Conservation (phyloP, 2,888 invertebrate species). For the Chymomyza fuscimana region DNA sequence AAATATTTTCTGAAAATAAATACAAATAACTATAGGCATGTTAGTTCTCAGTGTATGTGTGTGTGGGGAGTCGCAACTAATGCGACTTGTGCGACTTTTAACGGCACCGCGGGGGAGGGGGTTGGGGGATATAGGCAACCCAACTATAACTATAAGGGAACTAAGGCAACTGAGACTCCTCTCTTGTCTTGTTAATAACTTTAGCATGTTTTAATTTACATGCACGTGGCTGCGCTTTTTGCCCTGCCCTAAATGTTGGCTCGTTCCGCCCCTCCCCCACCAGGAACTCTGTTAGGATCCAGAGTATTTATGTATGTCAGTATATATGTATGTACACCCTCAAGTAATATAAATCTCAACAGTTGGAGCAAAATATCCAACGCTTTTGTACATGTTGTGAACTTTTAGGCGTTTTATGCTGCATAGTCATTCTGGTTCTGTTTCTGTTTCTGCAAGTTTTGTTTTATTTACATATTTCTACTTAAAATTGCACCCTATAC, state of each 20-base stretch:
- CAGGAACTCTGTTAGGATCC: background rate
- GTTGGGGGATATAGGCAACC: no score
- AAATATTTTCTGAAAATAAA: slow-evolving; percentile 64
- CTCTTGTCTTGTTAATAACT: slow-evolving; percentile 60
- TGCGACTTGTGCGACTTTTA: slow-evolving; percentile 54
- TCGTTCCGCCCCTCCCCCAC: background rate
- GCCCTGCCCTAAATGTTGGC: background rate
- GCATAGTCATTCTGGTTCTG: slow-evolving; percentile 16
- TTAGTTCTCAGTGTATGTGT: background rate
- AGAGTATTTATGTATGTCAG: background rate
- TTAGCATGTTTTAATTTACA: slow-evolving; percentile 69
- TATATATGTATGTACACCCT: background rate
- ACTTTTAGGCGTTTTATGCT: slow-evolving; percentile 30
- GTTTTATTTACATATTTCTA: slow-evolving; percentile 9
- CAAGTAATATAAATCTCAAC: slow-evolving; percentile 36
- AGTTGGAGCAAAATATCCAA: slow-evolving; percentile 1
- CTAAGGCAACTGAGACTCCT: background rate
- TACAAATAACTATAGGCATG: slow-evolving; percentile 27
- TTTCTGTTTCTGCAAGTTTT: background rate
- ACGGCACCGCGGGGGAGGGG: slow-evolving; percentile 9
- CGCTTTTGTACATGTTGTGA: slow-evolving; percentile 25
- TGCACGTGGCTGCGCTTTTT: slow-evolving; percentile 31
- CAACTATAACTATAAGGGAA: no score
- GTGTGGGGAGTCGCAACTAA: slow-evolving; percentile 37
- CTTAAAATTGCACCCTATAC: slow-evolving; percentile 32